Evolutionary conservation across 2,797 vertebrate genomes (phyloP).

Genomic region (Antennarius maculatus): DNA sequence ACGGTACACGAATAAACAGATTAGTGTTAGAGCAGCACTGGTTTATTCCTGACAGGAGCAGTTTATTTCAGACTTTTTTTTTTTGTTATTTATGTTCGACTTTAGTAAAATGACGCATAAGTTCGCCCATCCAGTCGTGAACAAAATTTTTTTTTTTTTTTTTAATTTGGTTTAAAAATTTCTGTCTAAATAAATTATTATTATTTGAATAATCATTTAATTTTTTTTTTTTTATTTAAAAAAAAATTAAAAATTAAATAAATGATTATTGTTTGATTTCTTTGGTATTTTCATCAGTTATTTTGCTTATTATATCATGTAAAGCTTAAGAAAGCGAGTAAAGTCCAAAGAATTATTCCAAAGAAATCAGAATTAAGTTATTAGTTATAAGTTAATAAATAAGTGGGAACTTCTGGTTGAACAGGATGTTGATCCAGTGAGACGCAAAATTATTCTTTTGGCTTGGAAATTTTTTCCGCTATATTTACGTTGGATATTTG

Average conservation of each 20-base stretch:
- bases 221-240: too few species aligned
- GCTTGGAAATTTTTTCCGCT: background rate
- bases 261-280: background rate
- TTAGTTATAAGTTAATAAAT: too few species aligned
- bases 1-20: slow-evolving; percentile 32
- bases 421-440: background rate
- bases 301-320: background rate
- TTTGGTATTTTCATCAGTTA: too few species aligned
- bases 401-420: background rate
- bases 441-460: slow-evolving; percentile 5
- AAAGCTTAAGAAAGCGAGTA: background rate
- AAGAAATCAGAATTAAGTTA: too few species aligned
- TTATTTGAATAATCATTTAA: too few species aligned
- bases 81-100: background rate
- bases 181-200: too few species aligned
- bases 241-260: too few species aligned
- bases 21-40: slow-evolving; percentile 21
- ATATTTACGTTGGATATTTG: background rate
- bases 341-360: background rate
- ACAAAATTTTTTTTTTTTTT: too few species aligned
- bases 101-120: background rate
- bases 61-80: background rate
- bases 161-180: too few species aligned
- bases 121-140: too few species aligned
- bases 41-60: slow-evolving; percentile 18